These are phyloP conservation scores for Chorisops tibialis DNA, from an alignment of 2,888 invertebrate species.

Conservation along the genomic window DNA sequence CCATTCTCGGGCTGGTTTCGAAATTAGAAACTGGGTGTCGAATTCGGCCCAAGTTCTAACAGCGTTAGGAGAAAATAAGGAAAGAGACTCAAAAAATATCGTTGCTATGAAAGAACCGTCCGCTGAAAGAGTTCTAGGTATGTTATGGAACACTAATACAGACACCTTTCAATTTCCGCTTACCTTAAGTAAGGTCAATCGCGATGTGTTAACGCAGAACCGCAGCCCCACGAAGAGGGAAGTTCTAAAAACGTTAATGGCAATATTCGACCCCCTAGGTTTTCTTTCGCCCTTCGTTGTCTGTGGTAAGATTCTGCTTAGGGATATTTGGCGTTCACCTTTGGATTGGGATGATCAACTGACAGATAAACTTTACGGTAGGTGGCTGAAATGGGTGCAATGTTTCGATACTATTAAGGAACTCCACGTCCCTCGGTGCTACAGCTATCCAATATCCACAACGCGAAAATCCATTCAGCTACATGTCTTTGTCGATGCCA, in stretches of 20 bases:
- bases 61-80: not conserved
- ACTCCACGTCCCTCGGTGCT: slow-evolving; percentile 35
- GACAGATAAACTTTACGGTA: not conserved
- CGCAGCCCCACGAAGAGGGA: not conserved
- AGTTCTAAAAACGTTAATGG: not conserved
- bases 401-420: slow-evolving; percentile 32
- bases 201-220: not conserved
- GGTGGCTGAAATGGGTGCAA: not conserved
- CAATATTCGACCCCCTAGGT: too few relatives aligned
- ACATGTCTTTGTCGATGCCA: slow-evolving; percentile 35
- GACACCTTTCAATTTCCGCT: not conserved
- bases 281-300: too few relatives aligned
- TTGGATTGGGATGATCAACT: not conserved
- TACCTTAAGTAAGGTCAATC: not conserved
- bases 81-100: not conserved
- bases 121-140: not conserved
- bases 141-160: not conserved
- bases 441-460: slow-evolving; percentile 2
- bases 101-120: not conserved
- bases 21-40: slow-evolving; percentile 37
- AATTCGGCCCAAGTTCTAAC: slow-evolving; percentile 30
- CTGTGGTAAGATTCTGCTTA: not conserved
- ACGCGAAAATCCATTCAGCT: slow-evolving; percentile 14
- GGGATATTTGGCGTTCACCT: not conserved
- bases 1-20: slow-evolving; percentile 30